Base-by-base conservation (phyloP, 2,888 invertebrate species). In the Epistrophe eligans region DNA sequence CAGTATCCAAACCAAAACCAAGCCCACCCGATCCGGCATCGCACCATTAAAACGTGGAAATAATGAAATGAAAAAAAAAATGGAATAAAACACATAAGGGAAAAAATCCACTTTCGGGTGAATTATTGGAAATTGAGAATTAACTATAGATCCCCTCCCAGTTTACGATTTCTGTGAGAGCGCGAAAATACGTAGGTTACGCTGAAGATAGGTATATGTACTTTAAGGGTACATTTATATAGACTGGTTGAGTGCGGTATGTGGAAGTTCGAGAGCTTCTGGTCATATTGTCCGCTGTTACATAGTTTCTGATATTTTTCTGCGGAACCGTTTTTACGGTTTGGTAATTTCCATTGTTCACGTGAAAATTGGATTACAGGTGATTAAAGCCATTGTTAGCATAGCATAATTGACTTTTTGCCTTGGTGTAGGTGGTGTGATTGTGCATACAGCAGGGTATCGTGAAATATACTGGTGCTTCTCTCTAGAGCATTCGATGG, bases 121-220 rank as follows among this genome's bases (percentile, higher is more conserved):
- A 85, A 85, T 85, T 85, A 85, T 85, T 85, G 85, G 74, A 77
- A 77, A 85, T 85, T 79, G 82, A 32, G 85, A 85, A 82, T 85
- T 82, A 81, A 77, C 73, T 81, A 19, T 60, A 67, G 67, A 60
- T 52, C 55, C 55, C 52, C 52, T 73, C 6, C 15, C 15, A 55
- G 48, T 43, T 48, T 35, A 43, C 24, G 55, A 62, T 35, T 71
- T 19, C 15, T 35, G 50, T 35, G 40, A 11, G 24, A 28, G 38
- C 24, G 17, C 19, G 24, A 52, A 55, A 71, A 70, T 40, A 40
- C 50, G 38, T 66, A n/a, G 40, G 28, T 48, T 55, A 8, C 9
- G 9, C 35, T 35, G 35, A 9, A 7, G 35, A 9, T 35, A 66
- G 72, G 66, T 17, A 24, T 24, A 24, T 24, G 24, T 24, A 17